These are phyloP conservation scores for Geopemphigus sp. DNA, from an alignment of 1,140 invertebrate species.

Conservation along the genomic window DNA sequence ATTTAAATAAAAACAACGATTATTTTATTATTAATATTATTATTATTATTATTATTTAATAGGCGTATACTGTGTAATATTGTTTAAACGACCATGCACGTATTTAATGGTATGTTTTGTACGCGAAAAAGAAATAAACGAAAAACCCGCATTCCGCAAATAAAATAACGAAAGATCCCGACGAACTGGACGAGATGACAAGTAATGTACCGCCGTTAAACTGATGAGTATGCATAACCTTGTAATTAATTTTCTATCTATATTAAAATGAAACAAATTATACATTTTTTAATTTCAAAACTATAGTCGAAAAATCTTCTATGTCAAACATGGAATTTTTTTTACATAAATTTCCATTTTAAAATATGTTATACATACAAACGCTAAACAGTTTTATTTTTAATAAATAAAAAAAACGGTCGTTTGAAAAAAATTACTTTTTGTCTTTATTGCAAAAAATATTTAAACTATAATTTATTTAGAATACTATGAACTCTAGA, in stretches of 20 bases:
- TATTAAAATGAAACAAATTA: too few species aligned
- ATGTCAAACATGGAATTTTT: neutral
- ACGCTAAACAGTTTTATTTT: neutral
- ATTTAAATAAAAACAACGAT: too few species aligned
- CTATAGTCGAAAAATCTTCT: slow-evolving; percentile 4
- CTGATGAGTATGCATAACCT: neutral
- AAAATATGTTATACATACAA: neutral
- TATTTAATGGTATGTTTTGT: neutral
- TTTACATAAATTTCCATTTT: neutral
- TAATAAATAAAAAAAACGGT: neutral
- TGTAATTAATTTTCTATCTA: neutral
- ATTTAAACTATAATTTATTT: neutral
- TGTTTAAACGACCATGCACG: too few species aligned
- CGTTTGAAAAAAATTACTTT: neutral
- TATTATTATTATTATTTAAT: neutral
- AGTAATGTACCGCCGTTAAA: slow-evolving; percentile 2
- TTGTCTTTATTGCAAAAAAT: neutral
- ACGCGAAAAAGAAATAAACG: slow-evolving; percentile 4
- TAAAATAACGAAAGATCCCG: neutral
- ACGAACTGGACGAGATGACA: neutral
- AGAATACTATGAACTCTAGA: neutral
- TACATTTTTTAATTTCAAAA: neutral
- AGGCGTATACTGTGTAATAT: neutral
- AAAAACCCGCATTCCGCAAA: slow-evolving; percentile 37
- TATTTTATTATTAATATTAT: too few species aligned